phyloP scores from a whole-genome alignment of 2,888 invertebrate species.

The Lingula anatina region DNA sequence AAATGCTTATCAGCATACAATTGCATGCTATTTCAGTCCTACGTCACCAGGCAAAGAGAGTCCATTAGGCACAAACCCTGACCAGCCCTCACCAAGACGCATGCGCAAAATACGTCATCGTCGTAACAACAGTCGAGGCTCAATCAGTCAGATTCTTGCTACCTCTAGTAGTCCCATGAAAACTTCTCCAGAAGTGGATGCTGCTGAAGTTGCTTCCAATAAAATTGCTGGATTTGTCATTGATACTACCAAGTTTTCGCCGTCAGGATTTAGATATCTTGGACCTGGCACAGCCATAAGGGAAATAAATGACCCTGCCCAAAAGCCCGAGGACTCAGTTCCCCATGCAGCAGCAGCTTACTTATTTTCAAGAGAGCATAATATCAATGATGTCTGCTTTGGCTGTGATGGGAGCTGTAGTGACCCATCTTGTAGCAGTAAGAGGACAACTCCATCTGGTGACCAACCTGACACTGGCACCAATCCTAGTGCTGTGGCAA shows the following conservation, averaged over 20 bases:
- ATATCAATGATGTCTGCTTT: conserved; percentile 48
- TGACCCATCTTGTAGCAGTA: conserved; percentile 38
- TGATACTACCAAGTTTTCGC: no score
- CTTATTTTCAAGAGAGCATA: conserved; percentile 7
- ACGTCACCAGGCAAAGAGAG: conserved; percentile 27
- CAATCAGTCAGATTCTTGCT: conserved; percentile 30
- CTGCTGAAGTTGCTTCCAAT: no score
- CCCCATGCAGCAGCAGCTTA: not conserved
- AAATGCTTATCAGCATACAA: not conserved
- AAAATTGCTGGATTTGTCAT: no score
- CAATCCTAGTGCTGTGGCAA: no score
- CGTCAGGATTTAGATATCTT: no score
- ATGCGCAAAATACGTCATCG: conserved; percentile 47
- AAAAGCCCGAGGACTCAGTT: no score
- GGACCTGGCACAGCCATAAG: conserved; percentile 38
- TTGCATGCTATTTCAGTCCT: conserved; percentile 30
- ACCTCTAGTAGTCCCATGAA: conserved; percentile 30
- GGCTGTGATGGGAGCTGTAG: conserved; percentile 46
- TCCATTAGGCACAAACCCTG: conserved; percentile 33
- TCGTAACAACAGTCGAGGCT: conserved; percentile 46
- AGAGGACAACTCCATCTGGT: conserved; percentile 25
- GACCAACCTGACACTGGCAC: no score
- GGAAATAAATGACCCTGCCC: no score
- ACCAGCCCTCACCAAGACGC: conserved; percentile 32
- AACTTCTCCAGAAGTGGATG: no score